Evolutionary conservation across 2,888 invertebrate species (phyloP).

Genomic region (Acanthoscelides obtectus): DNA sequence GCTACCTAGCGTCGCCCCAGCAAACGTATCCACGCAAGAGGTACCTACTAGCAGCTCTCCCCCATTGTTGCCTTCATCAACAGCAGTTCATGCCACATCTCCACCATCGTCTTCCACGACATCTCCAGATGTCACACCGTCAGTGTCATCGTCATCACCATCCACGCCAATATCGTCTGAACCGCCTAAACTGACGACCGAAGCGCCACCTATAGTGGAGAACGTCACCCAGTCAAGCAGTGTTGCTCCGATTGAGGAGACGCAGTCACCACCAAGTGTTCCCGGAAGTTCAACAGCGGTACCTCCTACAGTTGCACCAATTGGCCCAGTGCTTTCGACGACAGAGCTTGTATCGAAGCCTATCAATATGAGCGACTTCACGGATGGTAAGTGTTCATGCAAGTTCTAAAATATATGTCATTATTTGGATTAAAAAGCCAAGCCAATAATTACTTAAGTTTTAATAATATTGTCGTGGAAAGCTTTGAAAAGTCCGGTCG

Average conservation of each 20-base stretch:
- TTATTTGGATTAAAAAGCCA: no score
- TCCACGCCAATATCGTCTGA: constrained; percentile 15
- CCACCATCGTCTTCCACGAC: constrained; percentile 24
- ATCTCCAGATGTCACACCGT: constrained; percentile 28
- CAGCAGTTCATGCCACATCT: constrained; percentile 28
- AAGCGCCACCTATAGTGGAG: neutral
- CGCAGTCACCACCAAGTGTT: neutral
- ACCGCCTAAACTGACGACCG: constrained; percentile 3
- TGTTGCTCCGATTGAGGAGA: neutral
- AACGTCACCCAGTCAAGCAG: neutral
- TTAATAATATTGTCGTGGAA: no score
- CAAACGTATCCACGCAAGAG: constrained; percentile 14
- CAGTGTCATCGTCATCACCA: constrained; percentile 7
- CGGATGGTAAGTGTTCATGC: constrained; percentile 39
- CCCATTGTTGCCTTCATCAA: constrained; percentile 27
- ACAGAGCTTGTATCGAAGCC: constrained; percentile 14
- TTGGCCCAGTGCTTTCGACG: constrained; percentile 1
- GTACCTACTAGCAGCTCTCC: constrained; percentile 24
- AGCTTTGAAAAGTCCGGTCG: no score
- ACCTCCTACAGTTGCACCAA: neutral
- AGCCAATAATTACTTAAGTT: no score
- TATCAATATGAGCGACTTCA: constrained; percentile 46
- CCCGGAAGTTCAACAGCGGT: neutral
- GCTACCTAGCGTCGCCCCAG: constrained; percentile 42
- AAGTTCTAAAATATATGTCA: no score